Percentiles rank a stretch among this genome's conserved stretches.
phyloP scores from a whole-genome alignment of 2,888 invertebrate species.

The Erebia aethiops region DNA sequence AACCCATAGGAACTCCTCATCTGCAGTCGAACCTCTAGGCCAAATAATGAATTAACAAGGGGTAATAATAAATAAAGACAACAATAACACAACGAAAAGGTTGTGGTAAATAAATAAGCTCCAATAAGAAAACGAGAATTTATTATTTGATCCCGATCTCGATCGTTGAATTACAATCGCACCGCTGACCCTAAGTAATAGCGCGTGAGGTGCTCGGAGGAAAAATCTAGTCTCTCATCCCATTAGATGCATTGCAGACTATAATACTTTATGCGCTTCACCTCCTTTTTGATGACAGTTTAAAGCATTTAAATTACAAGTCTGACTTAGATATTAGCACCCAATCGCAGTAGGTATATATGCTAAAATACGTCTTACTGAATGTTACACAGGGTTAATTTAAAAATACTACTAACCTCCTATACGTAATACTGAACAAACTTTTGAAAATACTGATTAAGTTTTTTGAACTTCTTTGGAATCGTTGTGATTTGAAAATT shows the following conservation, averaged over 20 bases:
- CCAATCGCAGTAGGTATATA: no score
- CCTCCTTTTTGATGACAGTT: constrained; percentile 42
- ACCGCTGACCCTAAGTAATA: constrained; percentile 56
- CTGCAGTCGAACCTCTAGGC: no score
- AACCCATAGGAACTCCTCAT: no score
- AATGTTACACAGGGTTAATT: no score
- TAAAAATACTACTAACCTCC: no score
- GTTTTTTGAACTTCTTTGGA: no score
- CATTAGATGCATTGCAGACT: constrained; percentile 54
- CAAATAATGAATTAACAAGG: no score
- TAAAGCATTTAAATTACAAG: constrained; percentile 10
- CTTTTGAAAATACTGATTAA: no score
- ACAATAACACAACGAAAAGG: background rate
- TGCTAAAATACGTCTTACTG: no score
- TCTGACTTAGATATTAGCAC: background rate
- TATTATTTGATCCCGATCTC: constrained; percentile 16
- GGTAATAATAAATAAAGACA: no score
- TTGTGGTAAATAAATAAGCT: background rate
- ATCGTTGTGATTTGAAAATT: no score
- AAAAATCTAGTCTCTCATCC: constrained; percentile 56
- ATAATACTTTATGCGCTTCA: constrained; percentile 50
- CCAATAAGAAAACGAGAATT: background rate
- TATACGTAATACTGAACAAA: no score
- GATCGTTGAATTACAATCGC: constrained; percentile 12
- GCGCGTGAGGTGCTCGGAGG: constrained; percentile 72